These are phyloP conservation scores for Cynopterus brachyotis DNA, from an alignment of 2,113 vertebrate genomes.

Conservation along the genomic window DNA sequence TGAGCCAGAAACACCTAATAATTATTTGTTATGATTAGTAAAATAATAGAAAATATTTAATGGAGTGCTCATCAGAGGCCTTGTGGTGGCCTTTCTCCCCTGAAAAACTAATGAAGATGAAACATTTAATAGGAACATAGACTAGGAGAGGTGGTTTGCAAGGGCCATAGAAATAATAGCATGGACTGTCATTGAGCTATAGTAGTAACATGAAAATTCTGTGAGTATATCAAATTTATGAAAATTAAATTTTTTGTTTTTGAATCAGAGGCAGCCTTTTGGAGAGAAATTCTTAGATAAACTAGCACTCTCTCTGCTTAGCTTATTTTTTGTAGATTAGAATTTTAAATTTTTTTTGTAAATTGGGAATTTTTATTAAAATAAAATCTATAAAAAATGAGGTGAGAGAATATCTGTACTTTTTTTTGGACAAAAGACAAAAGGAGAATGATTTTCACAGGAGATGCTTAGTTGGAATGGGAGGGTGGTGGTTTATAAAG, in stretches of 20 bases:
- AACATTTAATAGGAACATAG: neutral
- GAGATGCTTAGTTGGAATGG: neutral
- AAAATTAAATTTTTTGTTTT: conserved; percentile 22
- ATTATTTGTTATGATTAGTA: neutral
- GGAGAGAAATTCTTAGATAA: neutral
- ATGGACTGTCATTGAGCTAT: neutral
- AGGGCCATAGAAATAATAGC: neutral
- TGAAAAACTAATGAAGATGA: neutral
- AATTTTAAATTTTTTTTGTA: neutral
- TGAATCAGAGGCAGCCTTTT: neutral
- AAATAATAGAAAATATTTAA: conserved; percentile 46
- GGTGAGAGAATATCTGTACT: neutral
- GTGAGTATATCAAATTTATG: neutral
- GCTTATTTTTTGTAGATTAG: neutral
- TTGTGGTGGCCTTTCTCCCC: neutral
- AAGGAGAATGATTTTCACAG: neutral
- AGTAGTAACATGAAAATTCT: neutral
- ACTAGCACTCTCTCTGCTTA: neutral
- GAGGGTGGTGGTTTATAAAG: neutral
- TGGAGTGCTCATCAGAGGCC: neutral
- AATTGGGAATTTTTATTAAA: neutral
- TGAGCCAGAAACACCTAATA: conserved; percentile 4
- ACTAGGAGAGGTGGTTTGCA: neutral
- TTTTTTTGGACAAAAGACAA: neutral
- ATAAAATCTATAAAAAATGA: neutral